Evolutionary conservation across 2,888 invertebrate species (phyloP), one percentile per base, ranked within the genome.

Genomic region (Trissolcus japonicus): DNA sequence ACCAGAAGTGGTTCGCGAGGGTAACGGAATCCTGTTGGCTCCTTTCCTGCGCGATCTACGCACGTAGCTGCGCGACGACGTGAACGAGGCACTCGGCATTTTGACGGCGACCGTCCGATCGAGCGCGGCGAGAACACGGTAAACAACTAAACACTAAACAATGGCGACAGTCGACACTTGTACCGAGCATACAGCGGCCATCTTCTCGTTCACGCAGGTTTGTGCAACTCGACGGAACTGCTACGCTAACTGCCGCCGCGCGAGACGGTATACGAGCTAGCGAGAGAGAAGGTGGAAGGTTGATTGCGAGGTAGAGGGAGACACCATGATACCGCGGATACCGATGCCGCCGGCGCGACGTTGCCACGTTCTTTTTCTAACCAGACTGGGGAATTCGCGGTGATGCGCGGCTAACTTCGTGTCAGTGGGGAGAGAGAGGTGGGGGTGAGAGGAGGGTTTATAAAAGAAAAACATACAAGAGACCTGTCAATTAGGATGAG

Each of bases 81-180:
- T 95, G 91, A 96, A 96, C 90, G 96, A 96, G 92, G 96, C 96
- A 93, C 96, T 96, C 93, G 96, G 96, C 96, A 96, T 95, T 91
- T 95, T 43, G 91, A 90, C 90, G 74, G 76, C 79, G 79, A 76
- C 66, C 65, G 79, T 62, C 82, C 81, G 85, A 82, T 40, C 73
- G 57, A 59, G 69, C 76, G 79, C 74, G 60, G 65, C 72, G 67
- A 65, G 43, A 57, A 77, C 66, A 62, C 41, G 35, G 35, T 55
- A 85, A 83, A 84, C 79, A 86, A 87, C 84, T 86, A 88, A 86
- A 86, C 86, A 87, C 93, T 93, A 94, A 94, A 94, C 94, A 94
- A 94, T 94, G 94, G 93, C 94, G 92, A 93, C 93, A 93, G 94
- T 93, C 94, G 92, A 93, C 92, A 93, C 92, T 92, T 92, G 92